Evolutionary conservation across 2,113 vertebrate genomes (phyloP), one percentile per base, ranked within the genome.

Genomic region (Epinephelus moara): DNA sequence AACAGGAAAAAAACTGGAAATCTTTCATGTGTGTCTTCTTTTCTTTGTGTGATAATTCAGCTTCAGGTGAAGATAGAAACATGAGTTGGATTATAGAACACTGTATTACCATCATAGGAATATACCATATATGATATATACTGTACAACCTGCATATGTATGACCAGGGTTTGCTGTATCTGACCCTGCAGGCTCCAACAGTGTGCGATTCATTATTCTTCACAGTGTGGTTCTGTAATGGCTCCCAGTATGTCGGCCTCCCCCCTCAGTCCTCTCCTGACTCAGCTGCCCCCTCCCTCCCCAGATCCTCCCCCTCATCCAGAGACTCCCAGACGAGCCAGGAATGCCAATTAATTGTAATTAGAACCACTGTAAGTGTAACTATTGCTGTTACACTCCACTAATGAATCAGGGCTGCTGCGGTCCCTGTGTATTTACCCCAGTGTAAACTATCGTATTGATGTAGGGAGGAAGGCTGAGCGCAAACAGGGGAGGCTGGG

Each of bases 341-440:
- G 86, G 81, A 89, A 92, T 88, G 82, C 45, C 85, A 92, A 78
- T 92, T 92, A 91, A 91, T 93, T 90, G 84, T 91, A 94, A 93
- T 93, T 93, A 86, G 94, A 91, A 84, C 80, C 75, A 70, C 84
- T 82, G 83, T 88, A 86, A 85, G 85, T 81, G 47, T 88, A 92
- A 90, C 88, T 88, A 89, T 90, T 93, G 74, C 83, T 89, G 82
- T 88, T 90, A 57, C 52, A 52, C 59, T 82, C 63, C 37, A 57
- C 87, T 93, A 92, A 91, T 94, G 89, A 93, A 94, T 90, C 87
- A 68, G 74, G 76, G 81, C 82, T 90, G 78, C 76, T 40, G n/a
- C 7, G 8, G 61, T 80, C 86, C 87, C 85, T 45, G 70, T 91
- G 78, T 87, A 64, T 88, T 92, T 88, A 84, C 81, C 79, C 75